These are phyloP conservation scores for Taphrorychus bicolor DNA, from an alignment of 2,888 invertebrate genomes.

Conservation along the genomic window DNA sequence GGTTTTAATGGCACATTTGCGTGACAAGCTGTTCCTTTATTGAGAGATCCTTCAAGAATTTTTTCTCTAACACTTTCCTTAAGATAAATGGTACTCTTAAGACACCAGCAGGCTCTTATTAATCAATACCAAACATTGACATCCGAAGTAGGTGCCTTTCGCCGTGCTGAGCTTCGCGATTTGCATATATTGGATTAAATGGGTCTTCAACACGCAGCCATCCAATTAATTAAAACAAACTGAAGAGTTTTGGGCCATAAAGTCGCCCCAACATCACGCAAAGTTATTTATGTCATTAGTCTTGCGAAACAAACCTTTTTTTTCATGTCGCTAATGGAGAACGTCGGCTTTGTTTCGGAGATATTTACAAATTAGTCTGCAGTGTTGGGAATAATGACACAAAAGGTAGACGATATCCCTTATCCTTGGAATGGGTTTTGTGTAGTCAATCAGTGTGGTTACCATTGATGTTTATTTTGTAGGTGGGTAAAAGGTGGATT, in stretches of 20 bases:
- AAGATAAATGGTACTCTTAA: background rate
- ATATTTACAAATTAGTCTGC: background rate
- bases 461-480: too few species aligned
- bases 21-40: background rate
- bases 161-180: constrained; percentile 9
- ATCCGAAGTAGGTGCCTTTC: background rate
- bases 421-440: too few species aligned
- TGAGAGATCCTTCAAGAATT: background rate
- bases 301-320: constrained; percentile 20
- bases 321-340: constrained; percentile 10
- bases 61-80: background rate
- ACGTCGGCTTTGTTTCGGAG: constrained; percentile 12
- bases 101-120: background rate
- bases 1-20: constrained; percentile 1
- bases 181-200: constrained; percentile 18
- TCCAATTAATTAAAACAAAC: constrained; percentile 37
- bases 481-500: too few species aligned
- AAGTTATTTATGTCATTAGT: constrained; percentile 36
- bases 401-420: too few species aligned
- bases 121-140: background rate
- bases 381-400: background rate
- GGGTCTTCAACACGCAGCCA: constrained; percentile 25
- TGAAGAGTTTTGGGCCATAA: constrained; percentile 34
- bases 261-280: constrained; percentile 28
- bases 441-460: too few species aligned